Conservation (phyloP, 2,113 vertebrate genomes). For the Podarcis raffonei region DNA sequence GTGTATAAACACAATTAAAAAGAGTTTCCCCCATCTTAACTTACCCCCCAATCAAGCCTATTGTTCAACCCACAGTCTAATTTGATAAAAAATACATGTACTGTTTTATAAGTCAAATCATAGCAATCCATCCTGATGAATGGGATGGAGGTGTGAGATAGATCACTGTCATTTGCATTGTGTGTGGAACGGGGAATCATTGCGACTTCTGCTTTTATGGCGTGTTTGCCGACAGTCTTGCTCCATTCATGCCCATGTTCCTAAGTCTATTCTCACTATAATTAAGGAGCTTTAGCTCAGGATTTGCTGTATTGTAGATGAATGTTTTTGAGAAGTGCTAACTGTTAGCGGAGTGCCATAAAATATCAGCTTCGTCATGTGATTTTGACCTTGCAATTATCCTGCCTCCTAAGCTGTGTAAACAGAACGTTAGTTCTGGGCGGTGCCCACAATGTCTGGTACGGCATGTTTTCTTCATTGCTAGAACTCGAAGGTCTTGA, state of each 20-base stretch:
- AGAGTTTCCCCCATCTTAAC: too few relatives aligned
- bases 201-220: background rate
- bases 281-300: background rate
- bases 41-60: background rate
- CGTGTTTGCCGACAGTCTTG: background rate
- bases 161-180: background rate
- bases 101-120: background rate
- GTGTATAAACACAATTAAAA: too few relatives aligned
- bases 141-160: background rate
- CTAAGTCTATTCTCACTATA: background rate
- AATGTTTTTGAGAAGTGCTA: background rate
- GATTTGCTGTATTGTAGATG: background rate
- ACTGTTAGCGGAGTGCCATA: constrained; percentile 1
- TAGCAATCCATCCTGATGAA: background rate
- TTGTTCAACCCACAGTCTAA: too few relatives aligned
- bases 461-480: background rate
- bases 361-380: background rate
- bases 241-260: background rate
- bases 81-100: background rate
- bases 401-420: constrained; percentile 11
- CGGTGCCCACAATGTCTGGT: constrained; percentile 4
- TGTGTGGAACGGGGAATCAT: background rate
- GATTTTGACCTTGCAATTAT: constrained; percentile 29
- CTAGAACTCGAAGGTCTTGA: background rate
- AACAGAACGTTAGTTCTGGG: constrained; percentile 18